Evolutionary conservation across 2,888 invertebrate species (phyloP).

Genomic region (Tetramorium bicarinatum): DNA sequence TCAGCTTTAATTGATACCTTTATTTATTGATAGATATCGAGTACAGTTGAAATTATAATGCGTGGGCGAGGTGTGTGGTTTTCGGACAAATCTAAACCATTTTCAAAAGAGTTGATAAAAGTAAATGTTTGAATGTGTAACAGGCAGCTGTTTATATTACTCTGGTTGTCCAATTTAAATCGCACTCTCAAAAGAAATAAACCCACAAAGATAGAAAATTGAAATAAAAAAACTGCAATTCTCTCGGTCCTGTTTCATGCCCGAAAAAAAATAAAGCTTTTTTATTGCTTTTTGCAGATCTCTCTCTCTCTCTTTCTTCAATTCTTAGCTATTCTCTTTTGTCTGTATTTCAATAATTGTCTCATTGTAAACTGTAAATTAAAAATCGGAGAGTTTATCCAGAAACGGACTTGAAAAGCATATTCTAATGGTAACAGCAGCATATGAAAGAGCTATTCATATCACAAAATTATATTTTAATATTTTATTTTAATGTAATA

Average conservation of each 20-base stretch:
- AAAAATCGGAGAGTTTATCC: not conserved
- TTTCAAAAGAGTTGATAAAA: not conserved
- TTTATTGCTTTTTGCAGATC: constrained; percentile 29
- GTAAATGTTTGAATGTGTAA: not conserved
- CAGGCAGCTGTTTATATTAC: not conserved
- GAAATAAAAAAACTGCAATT: not conserved
- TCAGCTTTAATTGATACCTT: not conserved
- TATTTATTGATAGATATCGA: not conserved
- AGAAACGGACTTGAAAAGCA: not conserved
- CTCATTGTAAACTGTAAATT: constrained; percentile 18
- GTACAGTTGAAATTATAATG: not conserved
- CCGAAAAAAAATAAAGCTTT: not conserved
- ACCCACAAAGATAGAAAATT: not conserved
- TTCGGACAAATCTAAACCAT: not conserved
- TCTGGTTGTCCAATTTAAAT: not conserved
- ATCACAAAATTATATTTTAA: not conserved
- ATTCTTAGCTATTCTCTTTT: constrained; percentile 18
- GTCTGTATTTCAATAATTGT: constrained; percentile 23
- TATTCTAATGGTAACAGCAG: not conserved
- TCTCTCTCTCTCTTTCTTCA: constrained; percentile 10
- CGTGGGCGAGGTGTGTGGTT: constrained; percentile 2
- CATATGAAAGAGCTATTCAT: not conserved
- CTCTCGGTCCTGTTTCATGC: not conserved
- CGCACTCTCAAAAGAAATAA: not conserved
- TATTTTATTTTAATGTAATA: not conserved